A percentile compares a stretch with the other conserved stretches of the same genome.
phyloP scores from a whole-genome alignment of 2,797 vertebrate species.

The Epinephelus malabaricus region DNA sequence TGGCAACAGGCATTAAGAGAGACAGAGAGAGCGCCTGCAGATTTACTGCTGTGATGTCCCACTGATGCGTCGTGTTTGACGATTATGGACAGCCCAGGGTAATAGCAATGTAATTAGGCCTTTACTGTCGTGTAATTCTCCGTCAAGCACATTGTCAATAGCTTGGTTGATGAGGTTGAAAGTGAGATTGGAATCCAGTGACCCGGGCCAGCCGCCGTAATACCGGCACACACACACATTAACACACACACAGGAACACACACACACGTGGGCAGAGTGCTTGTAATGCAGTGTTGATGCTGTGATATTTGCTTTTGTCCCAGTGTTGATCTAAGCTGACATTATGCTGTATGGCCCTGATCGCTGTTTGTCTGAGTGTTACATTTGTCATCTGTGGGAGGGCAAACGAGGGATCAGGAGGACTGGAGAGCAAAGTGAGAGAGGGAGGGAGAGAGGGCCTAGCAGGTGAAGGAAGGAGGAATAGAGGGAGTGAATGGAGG shows the following conservation, averaged over 20 bases:
- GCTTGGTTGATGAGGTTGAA: conserved; percentile 85
- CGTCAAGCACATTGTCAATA: conserved; percentile 86
- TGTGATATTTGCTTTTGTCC: conserved; percentile 83
- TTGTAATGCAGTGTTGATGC: conserved; percentile 74
- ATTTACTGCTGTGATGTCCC: conserved; percentile 79
- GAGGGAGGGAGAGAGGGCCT: conserved; percentile 20
- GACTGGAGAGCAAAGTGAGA: conserved; percentile 55
- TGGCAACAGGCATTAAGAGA: conserved; percentile 71
- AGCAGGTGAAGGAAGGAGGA: conserved; percentile 53
- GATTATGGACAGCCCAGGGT: conserved; percentile 84
- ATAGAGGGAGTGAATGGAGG: conserved; percentile 40
- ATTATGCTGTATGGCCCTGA: conserved; percentile 79
- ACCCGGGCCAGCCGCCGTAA: conserved; percentile 77
- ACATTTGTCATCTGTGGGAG: conserved; percentile 81
- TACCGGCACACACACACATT: conserved; percentile 45
- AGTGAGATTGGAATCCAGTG: conserved; percentile 83
- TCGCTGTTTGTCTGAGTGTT: conserved; percentile 83
- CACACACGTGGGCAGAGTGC: conserved; percentile 23
- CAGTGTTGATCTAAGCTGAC: conserved; percentile 83
- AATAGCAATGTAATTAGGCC: conserved; percentile 86
- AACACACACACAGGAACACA: conserved; percentile 1
- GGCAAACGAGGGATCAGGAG: conserved; percentile 76
- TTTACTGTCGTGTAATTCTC: conserved; percentile 88
- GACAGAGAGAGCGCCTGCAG: conserved; percentile 65
- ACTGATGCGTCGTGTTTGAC: conserved; percentile 78